These are phyloP conservation scores for Sesia apiformis DNA, from an alignment of 2,888 invertebrate species.

Conservation along the genomic window DNA sequence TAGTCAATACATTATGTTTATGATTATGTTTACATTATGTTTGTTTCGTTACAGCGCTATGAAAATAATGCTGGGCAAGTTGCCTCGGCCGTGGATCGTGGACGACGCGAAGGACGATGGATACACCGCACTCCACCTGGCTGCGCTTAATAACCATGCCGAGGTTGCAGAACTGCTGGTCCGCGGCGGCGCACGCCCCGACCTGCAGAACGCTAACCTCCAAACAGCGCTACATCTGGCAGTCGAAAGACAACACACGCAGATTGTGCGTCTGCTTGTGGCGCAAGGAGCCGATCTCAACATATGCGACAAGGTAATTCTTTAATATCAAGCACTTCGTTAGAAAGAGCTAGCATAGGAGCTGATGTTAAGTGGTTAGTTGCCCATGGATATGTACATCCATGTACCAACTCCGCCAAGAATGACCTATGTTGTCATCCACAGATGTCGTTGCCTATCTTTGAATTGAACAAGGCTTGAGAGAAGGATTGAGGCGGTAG, in stretches of 20 bases:
- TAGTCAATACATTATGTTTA: not conserved
- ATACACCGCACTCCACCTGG: conserved; percentile 95
- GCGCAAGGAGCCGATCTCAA: conserved; percentile 95
- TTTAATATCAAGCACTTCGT: not conserved
- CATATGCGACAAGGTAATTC: conserved; percentile 93
- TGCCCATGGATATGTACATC: too few species aligned
- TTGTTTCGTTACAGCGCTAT: conserved; percentile 84
- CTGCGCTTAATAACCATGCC: conserved; percentile 96
- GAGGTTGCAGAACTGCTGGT: conserved; percentile 95
- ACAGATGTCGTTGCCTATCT: too few species aligned
- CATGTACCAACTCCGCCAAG: too few species aligned
- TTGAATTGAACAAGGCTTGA: too few species aligned
- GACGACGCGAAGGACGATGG: conserved; percentile 99
- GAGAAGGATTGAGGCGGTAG: too few species aligned
- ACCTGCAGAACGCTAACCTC: conserved; percentile 95
- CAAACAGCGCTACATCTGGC: conserved; percentile 96
- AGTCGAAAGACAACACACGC: conserved; percentile 97
- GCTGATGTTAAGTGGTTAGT: too few species aligned
- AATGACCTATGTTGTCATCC: too few species aligned
- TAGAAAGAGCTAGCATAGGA: too few species aligned
- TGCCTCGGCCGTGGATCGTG: conserved; percentile 96
- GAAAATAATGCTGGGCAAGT: conserved; percentile 93
- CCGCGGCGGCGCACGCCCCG: conserved; percentile 93
- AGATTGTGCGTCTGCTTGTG: conserved; percentile 94
- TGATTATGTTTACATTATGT: not conserved